Conservation (phyloP, 2,888 invertebrate genomes). For the Rambutsinella grinnellia region DNA sequence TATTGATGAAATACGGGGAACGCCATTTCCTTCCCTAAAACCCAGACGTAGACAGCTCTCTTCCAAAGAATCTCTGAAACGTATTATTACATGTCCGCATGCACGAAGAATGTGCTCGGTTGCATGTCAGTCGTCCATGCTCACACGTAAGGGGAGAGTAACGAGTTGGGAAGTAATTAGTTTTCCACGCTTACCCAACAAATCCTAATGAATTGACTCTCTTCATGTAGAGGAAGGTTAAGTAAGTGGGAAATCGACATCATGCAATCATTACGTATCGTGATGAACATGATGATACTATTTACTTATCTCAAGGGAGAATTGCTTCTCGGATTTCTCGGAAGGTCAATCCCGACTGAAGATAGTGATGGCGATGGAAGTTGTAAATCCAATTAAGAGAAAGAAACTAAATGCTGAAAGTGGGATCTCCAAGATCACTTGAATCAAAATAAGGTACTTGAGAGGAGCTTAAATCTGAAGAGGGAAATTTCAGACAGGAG, state of each 20-base stretch:
- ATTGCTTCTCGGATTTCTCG: background rate
- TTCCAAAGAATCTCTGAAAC: background rate
- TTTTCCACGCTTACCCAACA: background rate
- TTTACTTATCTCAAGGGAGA: background rate
- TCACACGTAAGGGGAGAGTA: background rate
- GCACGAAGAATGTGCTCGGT: background rate
- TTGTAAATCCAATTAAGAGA: background rate
- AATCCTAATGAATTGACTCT: background rate
- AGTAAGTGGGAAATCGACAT: background rate
- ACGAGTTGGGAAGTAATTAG: background rate
- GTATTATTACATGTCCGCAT: background rate
- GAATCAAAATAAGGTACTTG: too few species aligned
- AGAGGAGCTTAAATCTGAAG: too few species aligned
- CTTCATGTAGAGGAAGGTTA: background rate
- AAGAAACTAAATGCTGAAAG: background rate
- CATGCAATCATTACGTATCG: background rate
- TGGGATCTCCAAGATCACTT: too few species aligned
- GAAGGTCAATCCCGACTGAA: background rate
- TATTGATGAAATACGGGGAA: too few species aligned
- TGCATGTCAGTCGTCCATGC: background rate
- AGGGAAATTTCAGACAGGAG: background rate
- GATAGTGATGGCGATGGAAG: slow-evolving; percentile 2
- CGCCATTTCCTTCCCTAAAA: too few species aligned
- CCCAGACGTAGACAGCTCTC: too few species aligned
- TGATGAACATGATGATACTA: background rate